These are phyloP conservation scores for Dasypus novemcinctus DNA, from an alignment of 2,113 vertebrate genomes.

Conservation along the genomic window DNA sequence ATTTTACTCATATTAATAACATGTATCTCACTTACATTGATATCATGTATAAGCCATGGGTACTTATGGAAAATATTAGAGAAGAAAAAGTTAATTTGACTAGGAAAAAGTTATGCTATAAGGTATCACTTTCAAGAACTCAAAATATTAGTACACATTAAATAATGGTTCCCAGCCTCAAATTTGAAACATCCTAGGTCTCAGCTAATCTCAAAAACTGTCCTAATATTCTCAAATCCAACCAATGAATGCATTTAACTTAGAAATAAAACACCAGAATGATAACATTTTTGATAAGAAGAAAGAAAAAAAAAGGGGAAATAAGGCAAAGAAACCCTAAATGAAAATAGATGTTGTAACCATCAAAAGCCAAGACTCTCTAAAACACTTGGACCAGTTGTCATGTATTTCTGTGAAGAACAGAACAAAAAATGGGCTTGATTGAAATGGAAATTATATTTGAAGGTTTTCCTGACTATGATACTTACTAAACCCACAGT, in stretches of 20 bases:
- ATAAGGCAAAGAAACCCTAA: neutral
- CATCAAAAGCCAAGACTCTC: neutral
- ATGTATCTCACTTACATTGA: neutral
- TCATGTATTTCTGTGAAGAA: neutral
- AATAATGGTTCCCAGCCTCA: neutral
- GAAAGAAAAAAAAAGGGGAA: neutral
- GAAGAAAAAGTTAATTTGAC: neutral
- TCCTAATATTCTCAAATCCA: neutral
- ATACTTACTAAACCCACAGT: neutral
- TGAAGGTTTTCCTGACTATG: neutral
- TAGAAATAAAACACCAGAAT: neutral
- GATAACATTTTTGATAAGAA: constrained; percentile 13
- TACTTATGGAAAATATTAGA: neutral
- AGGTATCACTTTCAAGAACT: constrained; percentile 1
- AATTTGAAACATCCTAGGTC: constrained; percentile 4
- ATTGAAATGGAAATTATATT: neutral
- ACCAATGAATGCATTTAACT: neutral
- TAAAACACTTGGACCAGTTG: neutral
- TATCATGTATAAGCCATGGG: neutral
- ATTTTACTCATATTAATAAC: constrained; percentile 17
- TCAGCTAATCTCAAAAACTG: neutral
- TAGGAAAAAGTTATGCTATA: neutral
- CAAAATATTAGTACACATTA: neutral
- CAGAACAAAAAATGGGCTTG: neutral
- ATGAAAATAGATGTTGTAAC: neutral